Base-by-base conservation (phyloP, 2,888 invertebrate species). In the Napeogenes sylphis region DNA sequence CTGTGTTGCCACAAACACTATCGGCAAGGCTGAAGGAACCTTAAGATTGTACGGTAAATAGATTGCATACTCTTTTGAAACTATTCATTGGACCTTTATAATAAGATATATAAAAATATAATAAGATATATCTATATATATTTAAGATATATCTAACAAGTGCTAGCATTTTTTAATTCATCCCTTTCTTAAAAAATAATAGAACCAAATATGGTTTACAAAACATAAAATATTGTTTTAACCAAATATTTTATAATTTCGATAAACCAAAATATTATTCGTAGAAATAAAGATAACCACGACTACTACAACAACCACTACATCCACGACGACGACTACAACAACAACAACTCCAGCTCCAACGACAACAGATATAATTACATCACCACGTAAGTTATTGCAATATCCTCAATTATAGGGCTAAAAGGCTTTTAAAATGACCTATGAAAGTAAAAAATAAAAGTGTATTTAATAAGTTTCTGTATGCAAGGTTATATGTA, bases 21-120 rank as follows among this genome's bases (percentile, higher is more conserved):
- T 94, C 81, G 95, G 95, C 4, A 93, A 92, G 75, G 92, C 94
- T 2, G 93, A 94, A 73, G 94, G 93, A 42, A 93, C 93, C 30
- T 90, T 94, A 64, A 85, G 94, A 69, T 84, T 95, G 56, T 94
- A 94, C 76, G 94, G 95, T 94, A 82, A 69, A 67, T 59, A 59
- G 10, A 10, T 51, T 10, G 12, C 12, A 8, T 51, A 30, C 12
- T 8, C 30, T 51, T 21, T 47, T 21, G n/a, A 6, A 21, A 21
- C 13, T 21, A 1, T 47, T 47, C 3, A 6, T 47, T 38, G 1
- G 6, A 38, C 2, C 12, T 51, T 30, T 53, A 4, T 58, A 4
- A 32, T 38, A 46, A 35, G 10, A 45, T 47, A 14, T 38, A 21
- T 59, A n/a, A 21, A 21, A 21, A 21, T 21, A 21, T 21, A 21